Percentiles rank a stretch among this genome's conserved stretches.
Evolutionary conservation across 2,888 invertebrate genomes (phyloP).

Genomic region (Drosophila putrida): DNA sequence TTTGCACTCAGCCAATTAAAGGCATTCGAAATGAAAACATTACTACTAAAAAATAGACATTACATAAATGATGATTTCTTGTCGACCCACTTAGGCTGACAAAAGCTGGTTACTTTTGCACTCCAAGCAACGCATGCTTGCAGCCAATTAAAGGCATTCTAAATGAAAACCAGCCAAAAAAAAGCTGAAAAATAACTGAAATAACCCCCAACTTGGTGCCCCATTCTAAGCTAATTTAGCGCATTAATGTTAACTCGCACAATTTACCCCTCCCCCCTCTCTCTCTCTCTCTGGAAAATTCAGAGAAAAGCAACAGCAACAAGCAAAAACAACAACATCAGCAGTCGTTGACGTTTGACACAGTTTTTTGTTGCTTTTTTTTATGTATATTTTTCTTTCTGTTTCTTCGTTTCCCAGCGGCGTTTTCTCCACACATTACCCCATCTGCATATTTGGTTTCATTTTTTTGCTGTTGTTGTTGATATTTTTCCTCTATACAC

Average conservation of each 20-base stretch:
- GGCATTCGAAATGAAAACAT: slow-evolving; percentile 35
- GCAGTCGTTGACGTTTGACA: slow-evolving; percentile 78
- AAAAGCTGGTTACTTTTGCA: slow-evolving; percentile 40
- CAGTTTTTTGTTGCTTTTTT: slow-evolving; percentile 43
- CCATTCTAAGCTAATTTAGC: slow-evolving; percentile 77
- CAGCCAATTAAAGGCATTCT: slow-evolving; percentile 57
- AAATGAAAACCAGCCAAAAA: slow-evolving; percentile 45
- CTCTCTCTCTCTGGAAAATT: slow-evolving; percentile 53
- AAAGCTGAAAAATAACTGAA: neutral
- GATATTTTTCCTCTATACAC: slow-evolving; percentile 56
- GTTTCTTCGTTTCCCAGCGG: slow-evolving; percentile 59
- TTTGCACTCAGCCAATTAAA: slow-evolving; percentile 62
- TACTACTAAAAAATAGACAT: slow-evolving; percentile 51
- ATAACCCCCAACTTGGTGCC: slow-evolving; percentile 31
- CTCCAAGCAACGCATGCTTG: slow-evolving; percentile 48
- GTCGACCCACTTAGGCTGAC: slow-evolving; percentile 24
- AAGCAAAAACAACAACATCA: slow-evolving; percentile 26
- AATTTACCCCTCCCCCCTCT: slow-evolving; percentile 63
- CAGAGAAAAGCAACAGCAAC: slow-evolving; percentile 34
- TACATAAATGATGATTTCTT: slow-evolving; percentile 50
- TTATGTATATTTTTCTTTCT: slow-evolving; percentile 32
- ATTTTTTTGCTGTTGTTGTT: slow-evolving; percentile 14
- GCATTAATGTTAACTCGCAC: slow-evolving; percentile 76
- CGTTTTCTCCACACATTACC: slow-evolving; percentile 58
- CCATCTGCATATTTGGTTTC: slow-evolving; percentile 59